Percentiles rank a stretch among this genome's conserved stretches.
Evolutionary conservation across 2,797 vertebrate species (phyloP).

Genomic region (Pteronotus mesoamericanus): DNA sequence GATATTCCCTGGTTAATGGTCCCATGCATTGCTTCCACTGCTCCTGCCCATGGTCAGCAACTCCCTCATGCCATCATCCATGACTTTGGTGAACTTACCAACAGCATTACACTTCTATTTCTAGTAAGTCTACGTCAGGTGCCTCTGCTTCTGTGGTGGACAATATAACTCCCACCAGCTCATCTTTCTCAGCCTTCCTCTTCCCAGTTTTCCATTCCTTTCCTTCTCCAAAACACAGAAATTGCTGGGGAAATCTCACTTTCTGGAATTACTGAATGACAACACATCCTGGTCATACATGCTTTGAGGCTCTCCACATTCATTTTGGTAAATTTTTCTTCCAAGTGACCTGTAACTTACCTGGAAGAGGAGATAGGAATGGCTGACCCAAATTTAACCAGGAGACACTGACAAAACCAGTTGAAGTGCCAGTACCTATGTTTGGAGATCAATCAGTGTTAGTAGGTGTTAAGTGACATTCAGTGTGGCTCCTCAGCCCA

Average conservation of each 20-base stretch:
- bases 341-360: conserved; percentile 92
- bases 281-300: conserved; percentile 97
- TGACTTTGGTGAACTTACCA: background rate
- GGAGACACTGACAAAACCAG: conserved; percentile 96
- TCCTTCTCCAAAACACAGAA: conserved; percentile 96
- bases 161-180: conserved; percentile 95
- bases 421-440: conserved; percentile 80
- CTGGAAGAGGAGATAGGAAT: conserved; percentile 97
- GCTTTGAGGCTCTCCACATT: conserved; percentile 86
- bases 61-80: background rate
- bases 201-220: conserved; percentile 99
- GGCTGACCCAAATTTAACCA: conserved; percentile 96
- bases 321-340: background rate
- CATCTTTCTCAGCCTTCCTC: conserved; percentile 98
- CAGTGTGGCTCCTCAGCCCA: conserved; percentile 99
- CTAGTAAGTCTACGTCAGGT: conserved; percentile 87
- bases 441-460: conserved; percentile 89
- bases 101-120: conserved; percentile 81
- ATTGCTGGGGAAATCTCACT: conserved; percentile 97
- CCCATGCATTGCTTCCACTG: background rate
- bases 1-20: background rate
- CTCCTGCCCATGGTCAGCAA: background rate
- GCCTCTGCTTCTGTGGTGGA: conserved; percentile 94
- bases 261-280: conserved; percentile 92
- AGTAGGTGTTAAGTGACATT: conserved; percentile 94